These are phyloP conservation scores for Drosophila watanabei DNA, from an alignment of 1,140 invertebrate species.

Conservation along the genomic window DNA sequence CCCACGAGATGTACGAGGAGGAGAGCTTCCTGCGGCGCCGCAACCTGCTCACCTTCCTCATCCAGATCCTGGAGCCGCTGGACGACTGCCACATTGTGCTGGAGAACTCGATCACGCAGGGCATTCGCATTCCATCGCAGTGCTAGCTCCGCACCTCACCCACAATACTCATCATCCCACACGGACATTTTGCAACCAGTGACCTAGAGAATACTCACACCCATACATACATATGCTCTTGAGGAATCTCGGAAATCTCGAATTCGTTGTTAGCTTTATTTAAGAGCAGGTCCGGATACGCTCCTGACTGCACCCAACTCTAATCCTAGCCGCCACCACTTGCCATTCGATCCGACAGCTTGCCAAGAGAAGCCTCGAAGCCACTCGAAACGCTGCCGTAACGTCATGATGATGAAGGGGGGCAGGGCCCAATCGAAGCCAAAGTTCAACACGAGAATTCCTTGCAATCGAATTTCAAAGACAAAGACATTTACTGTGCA, in stretches of 20 bases:
- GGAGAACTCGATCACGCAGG: conserved; percentile 97
- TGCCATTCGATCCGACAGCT: conserved; percentile 53
- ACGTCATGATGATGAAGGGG: conserved; percentile 3
- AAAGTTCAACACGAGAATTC: conserved; percentile 71
- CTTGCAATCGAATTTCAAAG: conserved; percentile 71
- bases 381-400: conserved; percentile 23
- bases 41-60: conserved; percentile 93
- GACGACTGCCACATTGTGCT: conserved; percentile 97
- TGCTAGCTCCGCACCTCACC: conserved; percentile 56
- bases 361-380: conserved; percentile 61
- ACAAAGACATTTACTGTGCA: conserved; percentile 69
- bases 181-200: conserved; percentile 76
- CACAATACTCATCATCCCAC: conserved; percentile 11
- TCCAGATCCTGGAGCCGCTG: conserved; percentile 96
- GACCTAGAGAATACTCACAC: conserved; percentile 80
- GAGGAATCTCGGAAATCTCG: conserved; percentile 70
- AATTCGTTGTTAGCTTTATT: conserved; percentile 72
- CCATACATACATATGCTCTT: conserved; percentile 66
- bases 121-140: conserved; percentile 93
- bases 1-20: conserved; percentile 97
- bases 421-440: conserved; percentile 49
- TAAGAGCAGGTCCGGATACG: conserved; percentile 26
- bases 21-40: conserved; percentile 96
- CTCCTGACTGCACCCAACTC: conserved; percentile 32
- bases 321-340: conserved; percentile 48